Conservation (phyloP, 2,888 invertebrate genomes). For the Leptogaster cylindrica region DNA sequence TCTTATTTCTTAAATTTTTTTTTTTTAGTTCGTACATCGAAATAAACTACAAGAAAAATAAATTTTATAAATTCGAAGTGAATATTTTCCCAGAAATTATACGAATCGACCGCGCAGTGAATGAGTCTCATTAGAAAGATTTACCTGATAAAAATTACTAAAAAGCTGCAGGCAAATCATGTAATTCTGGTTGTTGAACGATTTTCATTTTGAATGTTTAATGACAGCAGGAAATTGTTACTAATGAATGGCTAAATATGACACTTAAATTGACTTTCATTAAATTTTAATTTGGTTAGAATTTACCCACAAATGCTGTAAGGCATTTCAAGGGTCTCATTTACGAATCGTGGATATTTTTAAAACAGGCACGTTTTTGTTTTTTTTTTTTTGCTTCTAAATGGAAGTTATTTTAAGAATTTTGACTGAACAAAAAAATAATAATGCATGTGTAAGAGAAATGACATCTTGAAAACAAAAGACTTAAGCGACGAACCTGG, state of each 20-base stretch:
- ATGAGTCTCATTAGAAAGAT: slow-evolving; percentile 28
- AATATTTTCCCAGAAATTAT: slow-evolving; percentile 30
- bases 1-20: slow-evolving; percentile 1
- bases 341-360: too few species aligned
- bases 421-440: too few species aligned
- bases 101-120: slow-evolving; percentile 9
- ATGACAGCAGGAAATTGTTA: slow-evolving; percentile 27
- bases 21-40: slow-evolving; percentile 17
- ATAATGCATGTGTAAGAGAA: too few species aligned
- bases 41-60: slow-evolving; percentile 30
- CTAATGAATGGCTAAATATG: slow-evolving; percentile 14
- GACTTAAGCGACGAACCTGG: too few species aligned
- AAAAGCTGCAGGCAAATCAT: slow-evolving; percentile 12
- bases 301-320: too few species aligned
- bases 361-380: too few species aligned
- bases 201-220: slow-evolving; percentile 28
- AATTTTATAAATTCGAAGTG: slow-evolving; percentile 3
- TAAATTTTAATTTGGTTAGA: too few species aligned
- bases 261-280: slow-evolving; percentile 31
- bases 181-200: slow-evolving; percentile 3
- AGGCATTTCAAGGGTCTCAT: too few species aligned
- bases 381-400: too few species aligned
- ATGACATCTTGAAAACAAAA: too few species aligned
- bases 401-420: too few species aligned
- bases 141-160: slow-evolving; percentile 7